phyloP scores from a whole-genome alignment of 1,140 invertebrate species.

The Lepidotrigona ventralis region DNA sequence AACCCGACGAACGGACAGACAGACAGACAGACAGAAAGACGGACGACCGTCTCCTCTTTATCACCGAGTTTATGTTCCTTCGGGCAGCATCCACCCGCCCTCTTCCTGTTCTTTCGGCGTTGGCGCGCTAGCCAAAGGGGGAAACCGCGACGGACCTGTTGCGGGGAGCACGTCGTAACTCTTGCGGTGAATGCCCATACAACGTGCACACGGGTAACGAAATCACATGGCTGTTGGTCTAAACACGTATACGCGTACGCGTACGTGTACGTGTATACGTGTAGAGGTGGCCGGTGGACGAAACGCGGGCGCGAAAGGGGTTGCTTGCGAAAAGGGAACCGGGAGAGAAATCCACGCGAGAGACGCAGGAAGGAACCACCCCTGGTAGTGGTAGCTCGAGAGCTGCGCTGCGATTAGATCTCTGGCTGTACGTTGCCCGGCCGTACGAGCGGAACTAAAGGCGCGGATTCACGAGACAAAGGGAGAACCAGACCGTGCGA shows the following conservation, averaged over 20 bases:
- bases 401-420: not conserved
- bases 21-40: conserved; percentile 6
- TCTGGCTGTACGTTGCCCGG: conserved; percentile 8
- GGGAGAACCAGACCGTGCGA: conserved; percentile 62
- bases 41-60: conserved; percentile 33
- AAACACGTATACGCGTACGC: conserved; percentile 19
- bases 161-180: conserved; percentile 70
- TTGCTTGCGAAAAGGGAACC: not conserved
- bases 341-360: conserved; percentile 24
- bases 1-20: not conserved
- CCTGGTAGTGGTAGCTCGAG: not conserved
- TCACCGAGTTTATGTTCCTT: conserved; percentile 28
- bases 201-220: conserved; percentile 27
- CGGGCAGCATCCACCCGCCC: conserved; percentile 29
- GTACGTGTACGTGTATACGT: too few relatives aligned
- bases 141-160: conserved; percentile 72
- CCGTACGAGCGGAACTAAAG: conserved; percentile 21
- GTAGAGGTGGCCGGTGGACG: not conserved
- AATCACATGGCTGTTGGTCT: conserved; percentile 43
- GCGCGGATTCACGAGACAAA: conserved; percentile 67
- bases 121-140: conserved; percentile 63
- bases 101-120: conserved; percentile 54
- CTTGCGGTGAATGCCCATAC: conserved; percentile 56
- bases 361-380: conserved; percentile 34
- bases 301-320: not conserved